Evolutionary conservation across 1,140 invertebrate species (phyloP), one percentile per base, ranked within the genome.

Genomic region (Triops longicaudatus): DNA sequence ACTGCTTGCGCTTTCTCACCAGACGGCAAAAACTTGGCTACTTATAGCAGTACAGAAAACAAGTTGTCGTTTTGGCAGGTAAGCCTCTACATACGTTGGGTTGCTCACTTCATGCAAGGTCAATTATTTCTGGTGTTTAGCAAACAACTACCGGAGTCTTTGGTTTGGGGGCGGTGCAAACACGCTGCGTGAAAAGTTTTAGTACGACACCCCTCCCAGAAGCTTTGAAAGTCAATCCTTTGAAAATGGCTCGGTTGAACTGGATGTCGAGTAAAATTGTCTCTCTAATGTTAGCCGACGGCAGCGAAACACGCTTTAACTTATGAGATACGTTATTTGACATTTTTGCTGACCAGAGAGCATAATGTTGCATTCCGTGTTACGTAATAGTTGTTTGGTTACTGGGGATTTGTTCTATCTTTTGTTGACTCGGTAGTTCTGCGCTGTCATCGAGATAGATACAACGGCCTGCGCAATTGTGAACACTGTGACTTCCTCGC

Each of bases 61-160:
- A 91, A 95, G 81, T 88, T 99, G 37, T 96, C 91, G 78, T 99
- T 99, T 85, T 99, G 97, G 97, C 97, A 99, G 90, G 97, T 96
- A 81, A 90, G 12, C 14, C 26, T 17, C 26, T 73, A 7, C 73
- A 73, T 27, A 73, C 73, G 14, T 73, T 73, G 11, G 1, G 1
- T 26, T 17, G 73, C 27, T 26, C 26, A 28, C 3, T 26, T 74
- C 77, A 63, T 50, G 11, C 76, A 79, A 4, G 17, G 73, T 78
- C 31, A 7, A 17, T 41, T 50, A 22, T 80, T 50, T 79, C 28
- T 80, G 50, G 76, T 80, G 78, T 81, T 83, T 85, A 78, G 78
- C 85, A 90, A 88, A 90, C 89, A 31, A 90, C 88, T 17, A 89
- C 89, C 31, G 92, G 93, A 72, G 94, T 96, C 91, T 96, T 97